phyloP scores from a whole-genome alignment of 2,113 vertebrate species.

The Esox niger region DNA sequence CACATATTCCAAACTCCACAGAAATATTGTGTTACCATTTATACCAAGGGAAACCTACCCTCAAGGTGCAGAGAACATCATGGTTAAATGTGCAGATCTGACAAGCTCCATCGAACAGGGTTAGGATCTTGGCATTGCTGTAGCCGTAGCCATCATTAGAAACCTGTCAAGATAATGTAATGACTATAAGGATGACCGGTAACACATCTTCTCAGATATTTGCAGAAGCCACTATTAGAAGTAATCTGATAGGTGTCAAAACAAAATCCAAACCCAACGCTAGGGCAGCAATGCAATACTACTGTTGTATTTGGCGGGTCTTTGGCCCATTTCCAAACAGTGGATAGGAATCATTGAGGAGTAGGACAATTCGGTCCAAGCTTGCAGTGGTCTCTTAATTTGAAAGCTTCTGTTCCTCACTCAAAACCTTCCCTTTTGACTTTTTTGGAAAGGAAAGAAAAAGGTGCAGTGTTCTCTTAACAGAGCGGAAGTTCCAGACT shows the following conservation, averaged over 20 bases:
- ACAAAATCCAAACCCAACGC: neutral
- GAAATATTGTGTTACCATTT: no score
- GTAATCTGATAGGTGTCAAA: constrained; percentile 3
- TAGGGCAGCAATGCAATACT: neutral
- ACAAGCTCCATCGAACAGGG: constrained; percentile 81
- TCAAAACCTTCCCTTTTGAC: no score
- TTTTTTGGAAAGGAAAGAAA: no score
- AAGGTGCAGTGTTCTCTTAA: no score
- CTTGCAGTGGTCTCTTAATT: no score
- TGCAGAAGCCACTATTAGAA: constrained; percentile 4
- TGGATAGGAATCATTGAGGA: neutral
- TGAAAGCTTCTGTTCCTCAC: no score
- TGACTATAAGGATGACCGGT: neutral
- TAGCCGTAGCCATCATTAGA: constrained; percentile 87
- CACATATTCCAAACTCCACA: no score
- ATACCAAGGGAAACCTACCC: constrained; percentile 64
- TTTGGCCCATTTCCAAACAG: neutral
- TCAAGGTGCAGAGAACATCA: constrained; percentile 73
- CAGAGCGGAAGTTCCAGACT: no score
- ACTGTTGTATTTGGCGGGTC: neutral
- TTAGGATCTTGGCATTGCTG: constrained; percentile 83
- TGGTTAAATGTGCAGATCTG: constrained; percentile 74
- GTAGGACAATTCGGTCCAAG: neutral
- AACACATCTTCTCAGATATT: neutral
- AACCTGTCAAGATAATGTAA: constrained; percentile 70